Conservation (phyloP, 2,113 vertebrate species). For the Odontophorus gujanensis region DNA sequence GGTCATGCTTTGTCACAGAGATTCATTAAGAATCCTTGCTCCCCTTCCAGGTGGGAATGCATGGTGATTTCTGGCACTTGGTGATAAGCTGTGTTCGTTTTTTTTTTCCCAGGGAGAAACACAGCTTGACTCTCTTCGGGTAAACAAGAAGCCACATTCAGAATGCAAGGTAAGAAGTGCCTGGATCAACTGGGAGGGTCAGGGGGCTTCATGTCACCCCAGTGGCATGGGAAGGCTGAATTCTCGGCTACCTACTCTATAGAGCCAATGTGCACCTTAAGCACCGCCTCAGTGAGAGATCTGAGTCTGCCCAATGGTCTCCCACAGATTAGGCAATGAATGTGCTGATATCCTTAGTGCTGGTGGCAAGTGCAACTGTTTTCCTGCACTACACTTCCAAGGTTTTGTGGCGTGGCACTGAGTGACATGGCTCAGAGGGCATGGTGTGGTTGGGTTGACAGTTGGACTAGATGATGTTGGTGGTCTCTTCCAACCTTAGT, state of each 20-base stretch:
- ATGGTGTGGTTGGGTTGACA: too few relatives aligned
- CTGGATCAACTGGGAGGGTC: background rate
- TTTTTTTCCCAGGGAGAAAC: background rate
- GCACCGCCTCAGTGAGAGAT: background rate
- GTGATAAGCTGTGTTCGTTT: accelerated
- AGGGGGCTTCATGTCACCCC: background rate
- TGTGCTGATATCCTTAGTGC: background rate
- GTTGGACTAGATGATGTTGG: too few relatives aligned
- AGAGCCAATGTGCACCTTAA: background rate
- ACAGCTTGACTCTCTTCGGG: background rate
- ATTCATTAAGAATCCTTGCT: accelerated
- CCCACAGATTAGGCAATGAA: background rate
- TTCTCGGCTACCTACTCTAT: too few relatives aligned
- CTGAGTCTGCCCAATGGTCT: background rate
- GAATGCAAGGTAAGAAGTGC: background rate
- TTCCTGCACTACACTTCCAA: background rate
- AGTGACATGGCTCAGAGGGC: too few relatives aligned
- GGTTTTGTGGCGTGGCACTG: too few relatives aligned
- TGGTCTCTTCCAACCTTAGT: too few relatives aligned
- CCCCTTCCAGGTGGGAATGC: background rate
- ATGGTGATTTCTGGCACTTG: background rate
- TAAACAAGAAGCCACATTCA: background rate
- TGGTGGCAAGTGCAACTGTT: background rate
- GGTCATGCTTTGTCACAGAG: background rate
- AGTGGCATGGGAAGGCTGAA: background rate